Evolutionary conservation across 2,113 vertebrate species (phyloP).

Genomic region (Ochotona princeps): DNA sequence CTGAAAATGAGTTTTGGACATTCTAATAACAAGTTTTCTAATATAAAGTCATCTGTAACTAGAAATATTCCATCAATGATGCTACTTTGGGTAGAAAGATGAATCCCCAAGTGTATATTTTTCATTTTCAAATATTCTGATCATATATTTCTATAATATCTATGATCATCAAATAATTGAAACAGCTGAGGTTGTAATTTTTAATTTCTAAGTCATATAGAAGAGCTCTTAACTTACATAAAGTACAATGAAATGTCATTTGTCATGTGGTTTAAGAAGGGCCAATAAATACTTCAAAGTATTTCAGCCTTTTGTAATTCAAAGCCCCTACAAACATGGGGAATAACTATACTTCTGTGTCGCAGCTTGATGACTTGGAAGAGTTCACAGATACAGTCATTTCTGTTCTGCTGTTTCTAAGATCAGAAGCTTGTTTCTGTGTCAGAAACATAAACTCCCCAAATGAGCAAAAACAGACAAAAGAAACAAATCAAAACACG

Average conservation of each 20-base stretch:
- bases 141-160: not conserved
- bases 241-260: not conserved
- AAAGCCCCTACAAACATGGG: not conserved
- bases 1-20: not conserved
- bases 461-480: not conserved
- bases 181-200: not conserved
- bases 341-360: not conserved
- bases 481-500: not conserved
- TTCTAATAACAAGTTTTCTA: not conserved
- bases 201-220: not conserved
- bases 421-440: not conserved
- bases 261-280: not conserved
- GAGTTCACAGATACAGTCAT: not conserved
- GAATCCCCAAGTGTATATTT: not conserved
- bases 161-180: not conserved
- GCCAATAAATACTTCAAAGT: not conserved
- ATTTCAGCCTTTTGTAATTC: not conserved
- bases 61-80: not conserved
- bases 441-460: not conserved
- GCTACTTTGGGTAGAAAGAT: not conserved
- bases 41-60: not conserved
- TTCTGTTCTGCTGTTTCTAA: not conserved
- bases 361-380: constrained; percentile 8
- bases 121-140: not conserved
- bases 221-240: not conserved